These are phyloP conservation scores for Campoplex nolae DNA, from an alignment of 2,888 invertebrate species.

Conservation along the genomic window DNA sequence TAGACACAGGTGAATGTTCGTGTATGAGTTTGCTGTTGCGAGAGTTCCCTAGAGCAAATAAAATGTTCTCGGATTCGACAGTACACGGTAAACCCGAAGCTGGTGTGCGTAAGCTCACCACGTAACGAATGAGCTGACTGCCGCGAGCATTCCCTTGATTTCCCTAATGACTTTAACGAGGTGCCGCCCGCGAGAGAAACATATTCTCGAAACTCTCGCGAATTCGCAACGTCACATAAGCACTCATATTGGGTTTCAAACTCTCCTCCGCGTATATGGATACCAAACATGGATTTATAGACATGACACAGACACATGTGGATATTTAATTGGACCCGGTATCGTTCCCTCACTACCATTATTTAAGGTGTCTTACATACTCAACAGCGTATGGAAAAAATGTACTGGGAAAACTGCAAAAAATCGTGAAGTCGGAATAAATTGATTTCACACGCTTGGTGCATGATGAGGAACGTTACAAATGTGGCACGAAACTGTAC, in stretches of 20 bases:
- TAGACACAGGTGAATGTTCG: not conserved
- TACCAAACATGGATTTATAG: conserved; percentile 3
- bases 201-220: conserved; percentile 58
- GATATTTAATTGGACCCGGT: not conserved
- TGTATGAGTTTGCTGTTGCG: conserved; percentile 40
- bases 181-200: conserved; percentile 58
- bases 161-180: conserved; percentile 74
- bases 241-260: conserved; percentile 2
- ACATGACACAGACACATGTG: not conserved
- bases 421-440: not conserved
- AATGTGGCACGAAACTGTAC: no score
- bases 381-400: not conserved
- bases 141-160: conserved; percentile 71
- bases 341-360: conserved; percentile 4
- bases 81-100: not conserved
- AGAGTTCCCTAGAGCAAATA: conserved; percentile 52
- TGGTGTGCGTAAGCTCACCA: conserved; percentile 39
- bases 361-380: conserved; percentile 20
- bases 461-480: not conserved
- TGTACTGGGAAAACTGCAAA: not conserved
- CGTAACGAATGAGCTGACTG: conserved; percentile 64
- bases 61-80: conserved; percentile 39
- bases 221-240: conserved; percentile 45
- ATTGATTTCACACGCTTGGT: not conserved
- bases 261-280: not conserved